phyloP scores from a whole-genome alignment of 2,113 vertebrate species.

The Alces alces region DNA sequence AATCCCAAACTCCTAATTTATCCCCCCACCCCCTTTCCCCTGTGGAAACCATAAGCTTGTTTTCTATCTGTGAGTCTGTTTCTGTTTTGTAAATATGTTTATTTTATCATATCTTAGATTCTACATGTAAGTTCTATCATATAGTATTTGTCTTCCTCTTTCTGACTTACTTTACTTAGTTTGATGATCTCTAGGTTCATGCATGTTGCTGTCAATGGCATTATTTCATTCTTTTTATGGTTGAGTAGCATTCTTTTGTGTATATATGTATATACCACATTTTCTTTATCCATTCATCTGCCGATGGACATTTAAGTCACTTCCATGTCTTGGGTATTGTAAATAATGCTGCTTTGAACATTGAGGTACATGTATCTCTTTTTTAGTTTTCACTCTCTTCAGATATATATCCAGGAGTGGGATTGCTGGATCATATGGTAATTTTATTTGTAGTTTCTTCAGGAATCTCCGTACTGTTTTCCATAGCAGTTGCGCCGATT shows the following conservation, averaged over 20 bases:
- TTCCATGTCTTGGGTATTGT: neutral
- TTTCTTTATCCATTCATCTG: neutral
- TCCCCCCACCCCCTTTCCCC: neutral
- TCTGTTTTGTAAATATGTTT: neutral
- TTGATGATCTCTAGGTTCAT: neutral
- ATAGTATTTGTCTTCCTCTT: neutral
- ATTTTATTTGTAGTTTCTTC: neutral
- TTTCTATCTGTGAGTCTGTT: neutral
- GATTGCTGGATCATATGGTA: neutral
- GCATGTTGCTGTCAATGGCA: neutral
- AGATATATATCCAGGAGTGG: neutral
- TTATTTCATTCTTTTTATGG: neutral
- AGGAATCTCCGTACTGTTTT: neutral
- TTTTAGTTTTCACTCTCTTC: neutral
- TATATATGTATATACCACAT: neutral
- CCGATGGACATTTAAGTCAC: neutral
- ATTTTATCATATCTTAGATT: neutral
- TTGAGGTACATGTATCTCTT: no score
- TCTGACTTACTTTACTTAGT: neutral
- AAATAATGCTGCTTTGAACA: neutral
- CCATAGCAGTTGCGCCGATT: neutral
- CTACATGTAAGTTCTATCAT: no score
- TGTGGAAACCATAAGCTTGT: neutral
- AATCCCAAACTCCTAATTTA: neutral
- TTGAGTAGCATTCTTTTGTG: neutral